Evolutionary conservation across 2,113 vertebrate genomes (phyloP), one percentile per base, ranked within the genome.

Genomic region (Sapajus apella): DNA sequence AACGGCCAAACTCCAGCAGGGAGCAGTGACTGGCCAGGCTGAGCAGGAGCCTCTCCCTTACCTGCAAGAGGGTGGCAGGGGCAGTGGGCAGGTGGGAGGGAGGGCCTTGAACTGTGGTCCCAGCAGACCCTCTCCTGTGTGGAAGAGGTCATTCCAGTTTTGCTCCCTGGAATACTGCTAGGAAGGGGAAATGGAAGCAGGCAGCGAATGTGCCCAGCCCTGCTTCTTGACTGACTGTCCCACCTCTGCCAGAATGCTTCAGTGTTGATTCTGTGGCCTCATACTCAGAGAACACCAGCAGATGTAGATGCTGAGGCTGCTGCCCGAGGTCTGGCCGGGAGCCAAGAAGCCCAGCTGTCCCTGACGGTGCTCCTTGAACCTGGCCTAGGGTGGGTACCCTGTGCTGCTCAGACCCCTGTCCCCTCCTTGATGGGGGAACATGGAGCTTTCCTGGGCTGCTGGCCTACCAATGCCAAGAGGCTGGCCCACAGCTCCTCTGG

Each of bases 41-140:
- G 84, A 76, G 50, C 64, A 3, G 0, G 47, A 70, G 43, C 32
- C 80, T 72, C 23, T 77, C 56, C 43, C 27, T 43, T 11, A 8
- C 56, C 32, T 37, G 47, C n/a, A 23, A 14, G 23, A 35, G 14
- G 20, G 23, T 0, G 0, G n/a, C 3, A 16, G 50, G 11, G 83
- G 18, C 0, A 7, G 21, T 1, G 6, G 50, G 37, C 50, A 66
- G 20, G 45, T 3, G 21, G 9, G 30, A 27, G 0, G 17, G 61
- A 32, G 17, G 17, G 7, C 6, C 8, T 30, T 8, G 50, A 47
- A 50, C 1, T 18, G 6, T 4, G n/a, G 30, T 14, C 40, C 40
- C 7, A 6, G 61, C 27, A 55, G 55, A 12, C 43, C 3, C 0
- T 37, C 5, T 12, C 32, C 30, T 11, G 1, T 25, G 52, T 8